Evolutionary conservation across 2,113 vertebrate genomes (phyloP).

Genomic region (Galemys pyrenaicus): DNA sequence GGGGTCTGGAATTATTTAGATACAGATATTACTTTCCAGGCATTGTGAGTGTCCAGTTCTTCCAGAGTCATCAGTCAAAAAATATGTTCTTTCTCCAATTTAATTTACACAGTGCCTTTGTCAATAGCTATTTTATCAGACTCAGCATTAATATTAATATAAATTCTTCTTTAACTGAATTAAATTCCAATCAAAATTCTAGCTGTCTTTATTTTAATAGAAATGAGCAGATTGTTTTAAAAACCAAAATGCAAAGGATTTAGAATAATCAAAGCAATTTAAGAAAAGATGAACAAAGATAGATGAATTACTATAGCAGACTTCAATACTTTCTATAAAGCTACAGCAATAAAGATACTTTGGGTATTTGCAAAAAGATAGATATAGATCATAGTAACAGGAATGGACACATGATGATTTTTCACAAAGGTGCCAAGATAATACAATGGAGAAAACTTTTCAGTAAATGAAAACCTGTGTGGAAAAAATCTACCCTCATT

Average conservation of each 20-base stretch:
- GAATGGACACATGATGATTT: background rate
- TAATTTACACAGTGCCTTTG: background rate
- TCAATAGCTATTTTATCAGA: background rate
- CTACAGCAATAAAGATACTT: background rate
- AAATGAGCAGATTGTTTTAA: background rate
- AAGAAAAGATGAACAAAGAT: background rate
- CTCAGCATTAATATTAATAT: background rate
- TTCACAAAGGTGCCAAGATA: background rate
- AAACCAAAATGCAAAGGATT: background rate
- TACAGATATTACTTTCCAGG: background rate
- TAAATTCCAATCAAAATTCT: background rate
- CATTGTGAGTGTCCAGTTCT: background rate
- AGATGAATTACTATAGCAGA: background rate
- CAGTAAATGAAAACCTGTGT: background rate
- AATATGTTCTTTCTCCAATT: background rate
- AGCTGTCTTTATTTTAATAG: background rate
- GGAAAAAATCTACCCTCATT: background rate
- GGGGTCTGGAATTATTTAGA: background rate
- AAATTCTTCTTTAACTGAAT: background rate
- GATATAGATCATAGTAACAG: background rate
- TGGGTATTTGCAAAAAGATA: background rate
- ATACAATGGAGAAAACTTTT: background rate
- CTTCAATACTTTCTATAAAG: background rate
- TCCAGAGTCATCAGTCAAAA: background rate
- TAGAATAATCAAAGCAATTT: background rate